Base-by-base conservation (phyloP, 2,797 vertebrate species). In the Cheirogaleus major region DNA sequence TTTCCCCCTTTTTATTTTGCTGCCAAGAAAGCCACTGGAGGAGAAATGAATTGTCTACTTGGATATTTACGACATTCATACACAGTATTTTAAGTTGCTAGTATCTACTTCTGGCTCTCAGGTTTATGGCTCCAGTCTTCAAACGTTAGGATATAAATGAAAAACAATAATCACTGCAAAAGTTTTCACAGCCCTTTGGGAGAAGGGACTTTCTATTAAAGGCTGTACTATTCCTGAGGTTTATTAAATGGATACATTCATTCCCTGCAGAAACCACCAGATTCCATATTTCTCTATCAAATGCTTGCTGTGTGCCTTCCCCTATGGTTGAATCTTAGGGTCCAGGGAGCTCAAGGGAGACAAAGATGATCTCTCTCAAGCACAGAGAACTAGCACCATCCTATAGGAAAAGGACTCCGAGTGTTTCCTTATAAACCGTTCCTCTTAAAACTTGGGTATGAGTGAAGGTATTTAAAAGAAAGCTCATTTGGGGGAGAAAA, bases 1-100 rank as follows among this genome's bases (percentile, higher is more conserved):
- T 23, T 18, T 57, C 23, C 83, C 7, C 41, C 15, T 82, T 91
- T 91, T 73, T 20, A 75, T 86, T 75, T 95, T 83, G 87, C 89
- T 72, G 70, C 93, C 95, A 94, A 87, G 89, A 93, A 87, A 92
- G 72, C 80, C 61, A 2, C 80, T 30, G 76, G 65, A 87, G 84
- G 78, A 52, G 63, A 89, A 69, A 67, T 7, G 23, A 75, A 32
- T 4, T 10, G 83, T 86, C 92, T 93, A 18, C 75, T 86, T 76
- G 65, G 78, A 38, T 79, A 61, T 84, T 81, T 80, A 75, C 13
- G n/a, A 65, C 95, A 73, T 52, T 65, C 18, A 1, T 7, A 1
- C 15, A 3, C n/a, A 4, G 25, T 50, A 59, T 69, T 65, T 73
- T 38, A 14, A 75, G 93, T 35, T 52, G 50, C 69, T 32, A 3